Percentiles rank a stretch among this genome's conserved stretches.
Evolutionary conservation across 2,888 invertebrate genomes (phyloP).

Genomic region (Platycheirus albimanus): DNA sequence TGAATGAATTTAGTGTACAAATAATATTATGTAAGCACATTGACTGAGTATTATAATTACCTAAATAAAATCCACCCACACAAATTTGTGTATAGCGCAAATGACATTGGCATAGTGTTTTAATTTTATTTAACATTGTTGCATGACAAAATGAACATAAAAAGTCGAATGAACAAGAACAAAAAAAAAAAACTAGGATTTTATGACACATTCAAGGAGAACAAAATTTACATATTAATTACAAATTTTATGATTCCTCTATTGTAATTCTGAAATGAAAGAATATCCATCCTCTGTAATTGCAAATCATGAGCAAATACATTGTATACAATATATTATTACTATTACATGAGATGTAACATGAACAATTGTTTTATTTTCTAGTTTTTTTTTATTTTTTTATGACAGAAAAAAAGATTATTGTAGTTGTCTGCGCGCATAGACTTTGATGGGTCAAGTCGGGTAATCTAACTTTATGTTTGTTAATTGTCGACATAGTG

Average conservation of each 20-base stretch:
- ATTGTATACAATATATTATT: constrained; percentile 43
- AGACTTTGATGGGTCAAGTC: constrained; percentile 38
- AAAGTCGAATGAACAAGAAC: constrained; percentile 33
- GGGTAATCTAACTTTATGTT: constrained; percentile 30
- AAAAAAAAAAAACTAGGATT: constrained; percentile 36
- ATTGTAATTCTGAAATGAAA: constrained; percentile 34
- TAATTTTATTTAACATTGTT: constrained; percentile 57
- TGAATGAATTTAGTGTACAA: constrained; percentile 61
- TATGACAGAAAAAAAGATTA: constrained; percentile 9
- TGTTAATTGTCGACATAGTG: constrained; percentile 40
- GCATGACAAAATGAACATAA: constrained; percentile 53
- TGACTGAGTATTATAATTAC: constrained; percentile 27
- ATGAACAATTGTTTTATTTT: constrained; percentile 28
- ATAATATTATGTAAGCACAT: constrained; percentile 56
- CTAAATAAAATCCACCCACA: constrained; percentile 48
- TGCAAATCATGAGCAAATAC: constrained; percentile 36
- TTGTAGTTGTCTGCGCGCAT: not conserved
- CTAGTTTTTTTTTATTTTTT: constrained; percentile 24
- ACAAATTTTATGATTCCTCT: constrained; percentile 49
- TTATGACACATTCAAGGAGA: constrained; percentile 58
- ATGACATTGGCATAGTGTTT: constrained; percentile 53
- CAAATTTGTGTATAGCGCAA: not conserved
- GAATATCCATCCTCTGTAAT: constrained; percentile 20
- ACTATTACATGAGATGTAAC: constrained; percentile 17
- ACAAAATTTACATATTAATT: constrained; percentile 63